phyloP scores from a whole-genome alignment of 2,113 vertebrate genomes.

The Tupaia tana region DNA sequence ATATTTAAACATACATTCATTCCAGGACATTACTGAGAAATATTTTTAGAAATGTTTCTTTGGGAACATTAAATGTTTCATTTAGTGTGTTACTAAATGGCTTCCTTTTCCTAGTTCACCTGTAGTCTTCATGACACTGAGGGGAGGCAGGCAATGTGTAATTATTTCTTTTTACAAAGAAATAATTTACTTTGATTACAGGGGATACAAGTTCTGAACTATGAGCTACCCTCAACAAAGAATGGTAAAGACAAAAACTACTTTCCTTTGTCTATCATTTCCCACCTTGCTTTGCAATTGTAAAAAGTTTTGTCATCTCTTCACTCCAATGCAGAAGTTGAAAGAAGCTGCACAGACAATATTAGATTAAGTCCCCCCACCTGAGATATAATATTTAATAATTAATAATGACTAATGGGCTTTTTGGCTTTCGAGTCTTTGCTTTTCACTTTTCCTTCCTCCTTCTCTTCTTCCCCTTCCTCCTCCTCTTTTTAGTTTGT shows the following conservation, averaged over 20 bases:
- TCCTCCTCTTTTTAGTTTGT: background rate
- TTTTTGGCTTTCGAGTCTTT: background rate
- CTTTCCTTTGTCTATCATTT: background rate
- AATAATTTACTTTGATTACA: background rate
- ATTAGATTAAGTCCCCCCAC: background rate
- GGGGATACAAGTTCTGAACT: background rate
- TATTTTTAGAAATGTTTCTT: constrained; percentile 78
- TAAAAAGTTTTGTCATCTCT: background rate
- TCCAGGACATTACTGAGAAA: constrained; percentile 52
- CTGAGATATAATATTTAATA: background rate
- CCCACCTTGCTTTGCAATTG: background rate
- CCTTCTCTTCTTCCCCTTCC: background rate
- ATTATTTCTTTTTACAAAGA: background rate
- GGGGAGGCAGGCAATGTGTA: background rate
- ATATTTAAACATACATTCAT: constrained; percentile 70
- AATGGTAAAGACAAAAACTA: background rate
- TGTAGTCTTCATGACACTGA: background rate
- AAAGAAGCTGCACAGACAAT: background rate
- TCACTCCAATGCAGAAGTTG: background rate
- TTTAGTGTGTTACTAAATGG: background rate
- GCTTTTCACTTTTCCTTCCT: background rate
- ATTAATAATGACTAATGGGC: background rate
- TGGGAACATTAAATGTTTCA: constrained; percentile 71
- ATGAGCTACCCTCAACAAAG: background rate
- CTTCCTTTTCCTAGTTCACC: background rate